A percentile compares a stretch with the other conserved stretches of the same genome.
These are phyloP conservation scores for Drosophila subpulchrella DNA, from an alignment of 1,140 invertebrate species.

Conservation along the genomic window DNA sequence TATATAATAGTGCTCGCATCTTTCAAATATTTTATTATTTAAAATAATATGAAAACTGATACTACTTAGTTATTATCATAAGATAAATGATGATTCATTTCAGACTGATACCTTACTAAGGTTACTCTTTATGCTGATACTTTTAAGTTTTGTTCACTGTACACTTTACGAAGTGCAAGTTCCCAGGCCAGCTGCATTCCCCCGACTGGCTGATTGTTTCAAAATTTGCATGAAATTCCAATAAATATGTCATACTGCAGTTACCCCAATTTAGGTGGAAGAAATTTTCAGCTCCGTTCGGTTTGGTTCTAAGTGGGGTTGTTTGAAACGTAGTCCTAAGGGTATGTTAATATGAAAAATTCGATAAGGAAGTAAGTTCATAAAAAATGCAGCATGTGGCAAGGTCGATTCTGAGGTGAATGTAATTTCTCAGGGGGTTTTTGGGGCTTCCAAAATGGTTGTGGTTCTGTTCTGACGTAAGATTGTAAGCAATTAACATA, in stretches of 20 bases:
- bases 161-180: conserved; percentile 24
- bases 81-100: too few species aligned
- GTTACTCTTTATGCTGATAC: not conserved
- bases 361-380: conserved; percentile 3
- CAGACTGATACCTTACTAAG: too few species aligned
- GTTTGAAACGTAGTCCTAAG: conserved; percentile 17
- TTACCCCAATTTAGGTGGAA: conserved; percentile 50
- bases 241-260: conserved; percentile 78
- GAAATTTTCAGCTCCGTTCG: conserved; percentile 19
- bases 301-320: conserved; percentile 19
- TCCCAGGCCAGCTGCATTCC: conserved; percentile 46
- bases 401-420: conserved; percentile 24
- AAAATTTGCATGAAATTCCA: conserved; percentile 80
- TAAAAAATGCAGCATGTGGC: conserved; percentile 37
- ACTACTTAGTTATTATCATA: too few species aligned
- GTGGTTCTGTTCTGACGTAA: not conserved
- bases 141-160: conserved; percentile 3
- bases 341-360: conserved; percentile 12
- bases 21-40: too few species aligned
- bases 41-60: too few species aligned
- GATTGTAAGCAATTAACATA: not conserved
- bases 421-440: conserved; percentile 7
- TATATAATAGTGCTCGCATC: too few species aligned
- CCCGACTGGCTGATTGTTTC: conserved; percentile 27
- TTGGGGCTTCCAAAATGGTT: not conserved